These are phyloP conservation scores for Ranitomeya variabilis DNA, from an alignment of 2,113 vertebrate genomes.

Conservation along the genomic window DNA sequence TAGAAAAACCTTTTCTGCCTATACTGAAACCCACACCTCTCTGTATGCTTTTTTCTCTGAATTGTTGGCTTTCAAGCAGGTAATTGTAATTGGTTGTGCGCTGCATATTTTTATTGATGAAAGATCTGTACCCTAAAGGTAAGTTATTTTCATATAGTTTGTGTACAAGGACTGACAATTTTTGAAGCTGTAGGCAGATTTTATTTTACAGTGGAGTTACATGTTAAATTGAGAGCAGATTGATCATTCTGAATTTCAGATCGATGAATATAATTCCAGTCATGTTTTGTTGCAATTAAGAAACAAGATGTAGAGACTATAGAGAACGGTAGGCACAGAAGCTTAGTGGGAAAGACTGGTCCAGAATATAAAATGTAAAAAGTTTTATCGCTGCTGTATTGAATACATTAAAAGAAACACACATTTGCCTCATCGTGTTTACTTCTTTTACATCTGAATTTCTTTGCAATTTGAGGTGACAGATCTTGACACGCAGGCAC, in stretches of 20 bases:
- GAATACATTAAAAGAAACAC: not conserved
- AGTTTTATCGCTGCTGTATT: not conserved
- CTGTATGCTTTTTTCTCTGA: too few species aligned
- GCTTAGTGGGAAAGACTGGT: not conserved
- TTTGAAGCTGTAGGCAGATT: not conserved
- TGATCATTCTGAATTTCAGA: not conserved
- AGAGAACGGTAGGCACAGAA: not conserved
- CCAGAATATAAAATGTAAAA: not conserved
- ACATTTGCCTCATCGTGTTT: not conserved
- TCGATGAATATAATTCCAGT: not conserved
- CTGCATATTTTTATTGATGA: not conserved
- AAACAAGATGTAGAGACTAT: not conserved
- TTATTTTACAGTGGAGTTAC: not conserved
- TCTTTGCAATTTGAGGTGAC: not conserved
- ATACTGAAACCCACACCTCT: too few species aligned
- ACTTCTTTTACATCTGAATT: not conserved
- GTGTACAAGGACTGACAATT: not conserved
- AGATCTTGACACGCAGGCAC: not conserved
- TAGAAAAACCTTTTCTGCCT: too few species aligned
- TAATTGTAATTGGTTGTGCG: not conserved
- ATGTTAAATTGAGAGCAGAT: not conserved
- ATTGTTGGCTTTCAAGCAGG: too few species aligned
- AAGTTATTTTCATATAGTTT: not conserved
- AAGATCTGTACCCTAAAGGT: not conserved
- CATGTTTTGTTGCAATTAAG: not conserved